phyloP scores from a whole-genome alignment of 2,113 vertebrate species.

The Empidonax alnorum region DNA sequence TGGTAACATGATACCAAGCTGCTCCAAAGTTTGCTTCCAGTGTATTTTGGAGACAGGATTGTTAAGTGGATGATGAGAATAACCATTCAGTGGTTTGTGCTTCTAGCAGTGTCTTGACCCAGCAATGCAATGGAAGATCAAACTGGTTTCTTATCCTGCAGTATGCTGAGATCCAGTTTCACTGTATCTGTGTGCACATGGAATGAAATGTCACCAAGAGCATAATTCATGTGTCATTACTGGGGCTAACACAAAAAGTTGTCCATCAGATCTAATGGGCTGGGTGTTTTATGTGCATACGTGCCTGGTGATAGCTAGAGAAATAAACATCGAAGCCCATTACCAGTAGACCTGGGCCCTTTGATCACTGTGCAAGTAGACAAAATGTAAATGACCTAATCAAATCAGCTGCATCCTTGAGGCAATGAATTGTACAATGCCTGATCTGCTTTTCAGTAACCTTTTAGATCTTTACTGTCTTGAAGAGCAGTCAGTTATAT shows the following conservation, averaged over 20 bases:
- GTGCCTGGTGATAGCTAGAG: background rate
- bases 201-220: background rate
- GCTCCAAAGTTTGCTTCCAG: background rate
- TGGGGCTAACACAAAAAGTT: background rate
- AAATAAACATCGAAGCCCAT: background rate
- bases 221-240: background rate
- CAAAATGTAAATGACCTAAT: background rate
- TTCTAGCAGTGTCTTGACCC: background rate
- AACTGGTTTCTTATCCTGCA: background rate
- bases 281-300: fast-evolving
- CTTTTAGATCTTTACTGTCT: constrained; percentile 12
- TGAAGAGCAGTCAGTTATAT: background rate
- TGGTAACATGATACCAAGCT: background rate
- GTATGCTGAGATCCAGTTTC: background rate
- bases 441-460: background rate
- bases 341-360: background rate
- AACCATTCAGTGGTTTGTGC: background rate
- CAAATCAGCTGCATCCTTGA: background rate
- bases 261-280: background rate
- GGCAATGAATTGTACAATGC: background rate
- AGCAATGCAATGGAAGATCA: background rate
- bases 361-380: background rate
- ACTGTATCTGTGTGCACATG: background rate
- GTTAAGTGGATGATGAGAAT: background rate
- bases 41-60: background rate